These are phyloP conservation scores for Propithecus perrieri DNA, from an alignment of 2,797 vertebrate species.

Conservation along the genomic window DNA sequence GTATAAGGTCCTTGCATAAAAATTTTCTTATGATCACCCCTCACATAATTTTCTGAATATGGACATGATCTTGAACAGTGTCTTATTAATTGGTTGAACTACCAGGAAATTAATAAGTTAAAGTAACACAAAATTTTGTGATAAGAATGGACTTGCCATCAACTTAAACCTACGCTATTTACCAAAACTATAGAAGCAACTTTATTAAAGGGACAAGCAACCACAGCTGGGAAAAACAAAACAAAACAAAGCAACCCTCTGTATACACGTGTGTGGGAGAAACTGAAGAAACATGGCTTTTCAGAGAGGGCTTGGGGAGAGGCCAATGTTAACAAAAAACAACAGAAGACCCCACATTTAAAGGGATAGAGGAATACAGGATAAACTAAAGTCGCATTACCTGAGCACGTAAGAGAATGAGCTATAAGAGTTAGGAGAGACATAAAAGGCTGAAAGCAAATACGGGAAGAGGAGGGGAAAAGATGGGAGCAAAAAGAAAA, in stretches of 20 bases:
- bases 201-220: conserved; percentile 36
- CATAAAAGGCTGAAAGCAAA: background rate
- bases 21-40: background rate
- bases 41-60: conserved; percentile 20
- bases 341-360: background rate
- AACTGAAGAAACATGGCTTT: background rate
- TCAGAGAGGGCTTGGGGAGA: background rate
- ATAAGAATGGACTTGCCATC: conserved; percentile 17
- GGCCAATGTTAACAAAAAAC: background rate
- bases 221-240: background rate
- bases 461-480: background rate
- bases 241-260: background rate
- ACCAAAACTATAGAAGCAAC: conserved; percentile 20
- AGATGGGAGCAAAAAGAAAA: background rate
- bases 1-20: background rate
- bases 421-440: background rate
- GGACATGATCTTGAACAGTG: background rate
- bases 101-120: conserved; percentile 3
- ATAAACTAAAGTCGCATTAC: background rate
- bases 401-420: background rate
- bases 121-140: background rate
- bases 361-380: background rate
- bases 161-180: conserved; percentile 1
- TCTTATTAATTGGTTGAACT: background rate
- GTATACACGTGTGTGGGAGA: background rate